These are phyloP conservation scores for Sebastes iracundus DNA, from an alignment of 2,797 vertebrate species.

Conservation along the genomic window DNA sequence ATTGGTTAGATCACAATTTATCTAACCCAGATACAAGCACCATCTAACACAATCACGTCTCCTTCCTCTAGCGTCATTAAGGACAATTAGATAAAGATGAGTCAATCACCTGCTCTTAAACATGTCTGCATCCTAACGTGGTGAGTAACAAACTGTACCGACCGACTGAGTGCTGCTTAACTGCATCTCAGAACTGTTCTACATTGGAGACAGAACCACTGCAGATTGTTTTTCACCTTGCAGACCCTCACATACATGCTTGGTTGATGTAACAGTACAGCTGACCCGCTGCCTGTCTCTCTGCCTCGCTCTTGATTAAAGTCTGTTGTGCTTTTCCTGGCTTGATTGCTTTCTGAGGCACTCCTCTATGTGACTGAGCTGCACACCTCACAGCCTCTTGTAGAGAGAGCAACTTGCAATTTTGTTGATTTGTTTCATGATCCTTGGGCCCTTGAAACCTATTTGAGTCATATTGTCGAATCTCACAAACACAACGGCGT, in stretches of 20 bases:
- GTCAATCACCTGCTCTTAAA: neutral
- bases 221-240: constrained; percentile 15
- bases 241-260: neutral
- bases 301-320: constrained; percentile 44
- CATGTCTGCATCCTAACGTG: neutral
- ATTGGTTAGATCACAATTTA: neutral
- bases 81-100: constrained; percentile 9
- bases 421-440: constrained; percentile 47
- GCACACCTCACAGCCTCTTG: neutral
- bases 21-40: neutral
- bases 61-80: neutral
- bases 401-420: constrained; percentile 14
- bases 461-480: constrained; percentile 14
- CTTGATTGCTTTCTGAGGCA: constrained; percentile 40
- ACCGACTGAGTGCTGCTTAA: neutral
- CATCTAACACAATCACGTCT: neutral
- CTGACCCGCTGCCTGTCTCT: constrained; percentile 14
- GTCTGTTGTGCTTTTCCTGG: constrained; percentile 17
- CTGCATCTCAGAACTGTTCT: neutral
- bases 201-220: neutral
- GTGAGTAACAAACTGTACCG: neutral
- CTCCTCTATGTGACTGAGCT: neutral
- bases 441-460: constrained; percentile 28
- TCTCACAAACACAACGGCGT: constrained; percentile 26
- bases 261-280: neutral